Evolutionary conservation across 1,140 invertebrate genomes (phyloP).

Genomic region (Limonius californicus): DNA sequence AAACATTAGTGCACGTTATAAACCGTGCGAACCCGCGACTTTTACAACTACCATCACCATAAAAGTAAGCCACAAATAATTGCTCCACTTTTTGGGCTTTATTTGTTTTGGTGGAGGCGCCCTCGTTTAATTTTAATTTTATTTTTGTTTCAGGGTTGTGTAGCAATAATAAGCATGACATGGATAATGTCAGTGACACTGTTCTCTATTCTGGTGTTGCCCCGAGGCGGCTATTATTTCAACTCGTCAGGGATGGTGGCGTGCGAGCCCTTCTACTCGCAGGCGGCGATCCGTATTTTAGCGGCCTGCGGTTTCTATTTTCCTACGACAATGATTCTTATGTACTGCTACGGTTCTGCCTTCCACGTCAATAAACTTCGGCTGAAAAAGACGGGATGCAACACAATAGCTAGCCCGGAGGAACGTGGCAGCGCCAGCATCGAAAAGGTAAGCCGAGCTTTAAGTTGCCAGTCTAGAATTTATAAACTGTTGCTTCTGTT

Average conservation of each 20-base stretch:
- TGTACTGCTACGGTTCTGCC: conserved; percentile 85
- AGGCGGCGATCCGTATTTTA: conserved; percentile 71
- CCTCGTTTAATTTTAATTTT: conserved; percentile 9
- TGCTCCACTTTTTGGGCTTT: neutral
- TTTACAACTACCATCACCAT: neutral
- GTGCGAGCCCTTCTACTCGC: conserved; percentile 80
- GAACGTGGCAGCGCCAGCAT: conserved; percentile 46
- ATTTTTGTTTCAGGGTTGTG: conserved; percentile 65
- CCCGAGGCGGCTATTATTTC: conserved; percentile 79
- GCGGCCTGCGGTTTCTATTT: conserved; percentile 83
- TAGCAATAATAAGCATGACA: conserved; percentile 74
- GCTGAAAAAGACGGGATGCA: conserved; percentile 50
- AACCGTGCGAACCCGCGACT: too few species aligned
- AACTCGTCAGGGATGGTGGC: conserved; percentile 78
- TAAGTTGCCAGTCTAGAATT: too few species aligned
- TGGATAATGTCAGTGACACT: conserved; percentile 77
- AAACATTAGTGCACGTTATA: too few species aligned
- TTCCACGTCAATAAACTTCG: conserved; percentile 80
- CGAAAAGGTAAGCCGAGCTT: conserved; percentile 56
- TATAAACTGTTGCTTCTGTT: too few species aligned
- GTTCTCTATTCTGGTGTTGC: conserved; percentile 70
- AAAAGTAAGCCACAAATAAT: neutral
- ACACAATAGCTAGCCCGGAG: conserved; percentile 42
- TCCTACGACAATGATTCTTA: conserved; percentile 82
- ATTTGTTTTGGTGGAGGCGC: neutral